phyloP scores from a whole-genome alignment of 2,797 vertebrate genomes.

The Poecilia wingei region DNA sequence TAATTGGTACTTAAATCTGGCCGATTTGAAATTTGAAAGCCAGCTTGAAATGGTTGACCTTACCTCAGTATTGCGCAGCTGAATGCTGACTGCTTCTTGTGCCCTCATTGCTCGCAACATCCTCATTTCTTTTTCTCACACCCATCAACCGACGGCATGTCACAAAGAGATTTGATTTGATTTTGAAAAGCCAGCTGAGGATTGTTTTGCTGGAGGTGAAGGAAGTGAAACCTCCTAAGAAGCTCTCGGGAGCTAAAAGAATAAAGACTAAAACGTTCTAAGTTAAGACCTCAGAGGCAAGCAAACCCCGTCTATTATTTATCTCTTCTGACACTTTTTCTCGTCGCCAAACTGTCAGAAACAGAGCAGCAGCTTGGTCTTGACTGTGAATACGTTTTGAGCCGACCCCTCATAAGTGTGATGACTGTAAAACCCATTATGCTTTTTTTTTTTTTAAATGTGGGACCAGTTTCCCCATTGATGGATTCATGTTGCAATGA shows the following conservation, averaged over 20 bases:
- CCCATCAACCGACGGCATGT: slow-evolving; percentile 65
- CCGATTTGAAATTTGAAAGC: background rate
- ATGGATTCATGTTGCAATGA: slow-evolving; percentile 21
- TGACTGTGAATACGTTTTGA: background rate
- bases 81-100: slow-evolving; percentile 25
- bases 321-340: background rate
- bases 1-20: background rate
- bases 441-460: background rate
- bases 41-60: slow-evolving; percentile 29
- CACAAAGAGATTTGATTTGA: slow-evolving; percentile 65
- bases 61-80: slow-evolving; percentile 56
- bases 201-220: slow-evolving; percentile 14
- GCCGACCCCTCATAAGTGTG: background rate
- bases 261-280: background rate
- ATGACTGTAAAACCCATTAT: background rate
- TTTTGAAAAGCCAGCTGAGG: slow-evolving; percentile 53
- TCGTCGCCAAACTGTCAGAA: background rate
- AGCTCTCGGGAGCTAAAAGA: background rate
- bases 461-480: background rate
- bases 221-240: background rate
- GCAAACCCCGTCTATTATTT: background rate
- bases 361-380: background rate
- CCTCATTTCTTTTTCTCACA: slow-evolving; percentile 62
- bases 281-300: background rate
- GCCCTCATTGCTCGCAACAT: slow-evolving; percentile 34